Base-by-base conservation (phyloP, 2,888 invertebrate species). In the Nemotelus pantherinus region DNA sequence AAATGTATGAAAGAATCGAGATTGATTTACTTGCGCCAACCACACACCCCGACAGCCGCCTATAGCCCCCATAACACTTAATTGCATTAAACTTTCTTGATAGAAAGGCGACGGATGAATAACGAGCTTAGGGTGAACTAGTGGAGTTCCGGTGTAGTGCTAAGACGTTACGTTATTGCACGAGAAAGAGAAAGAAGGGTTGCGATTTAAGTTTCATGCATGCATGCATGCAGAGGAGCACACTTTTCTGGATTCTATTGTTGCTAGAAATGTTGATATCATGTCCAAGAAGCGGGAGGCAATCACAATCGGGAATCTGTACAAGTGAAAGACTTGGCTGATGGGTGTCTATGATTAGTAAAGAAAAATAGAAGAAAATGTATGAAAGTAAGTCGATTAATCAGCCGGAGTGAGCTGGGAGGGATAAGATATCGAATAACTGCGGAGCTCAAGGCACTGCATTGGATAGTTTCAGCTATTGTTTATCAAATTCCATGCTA, bases 321-420 rank as follows among this genome's bases (percentile, higher is more conserved):
- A 79, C 71, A 80, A 80, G 79, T 79, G 79, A 79, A 79, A 80
- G 78, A 78, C 68, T 77, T 76, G 47, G 64, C 64, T 68, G 43
- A 65, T 63, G 64, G 63, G 74, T 60, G 63, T 77, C 70, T 77
- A 25, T 63, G 74, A 74, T 74, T 74, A 74, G 70, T 43, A 9
- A 63, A 48, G 48, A 74, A 63, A 72, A 75, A 77, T 75, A 75
- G 68, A 76, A 64, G 76, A 72, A 45, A 25, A n/a, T 55, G 44
- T n/a, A 43, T 63, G 44, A 63, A 39, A 3, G 45, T n/a, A 76
- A 65, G 76, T 76, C 60, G 76, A 76, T 76, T 76, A 76, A 76
- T 76, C 76, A 57, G 64, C 65, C 65, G 64, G 44, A 43, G 68
- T 57, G 39, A 10, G n/a, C 25, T 6, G 5, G 57, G 45, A 45